phyloP scores from a whole-genome alignment of 2,888 invertebrate genomes.

The Notocelia uddmanniana region DNA sequence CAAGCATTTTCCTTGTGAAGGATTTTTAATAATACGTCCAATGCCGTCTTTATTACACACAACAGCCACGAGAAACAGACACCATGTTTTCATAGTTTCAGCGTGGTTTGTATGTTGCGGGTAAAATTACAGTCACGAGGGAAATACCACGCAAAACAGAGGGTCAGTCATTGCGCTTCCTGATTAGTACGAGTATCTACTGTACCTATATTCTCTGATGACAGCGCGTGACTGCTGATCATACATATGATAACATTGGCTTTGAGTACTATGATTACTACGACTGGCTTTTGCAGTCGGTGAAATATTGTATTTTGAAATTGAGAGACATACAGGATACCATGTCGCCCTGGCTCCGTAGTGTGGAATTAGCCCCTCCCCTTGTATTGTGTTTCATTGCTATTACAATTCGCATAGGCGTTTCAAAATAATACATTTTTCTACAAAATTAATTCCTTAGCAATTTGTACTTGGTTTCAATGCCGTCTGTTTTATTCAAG shows the following conservation, averaged over 20 bases:
- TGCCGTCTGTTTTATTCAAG: too few relatives aligned
- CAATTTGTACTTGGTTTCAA: too few relatives aligned
- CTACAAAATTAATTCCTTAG: too few relatives aligned
- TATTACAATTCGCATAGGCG: neutral
- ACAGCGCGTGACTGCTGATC: neutral
- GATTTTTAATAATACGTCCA: neutral
- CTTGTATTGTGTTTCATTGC: neutral
- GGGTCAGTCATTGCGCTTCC: neutral
- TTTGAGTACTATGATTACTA: neutral
- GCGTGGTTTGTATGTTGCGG: neutral
- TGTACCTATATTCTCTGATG: neutral
- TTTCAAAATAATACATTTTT: neutral
- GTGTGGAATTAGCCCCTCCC: neutral
- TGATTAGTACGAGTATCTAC: conserved; percentile 10
- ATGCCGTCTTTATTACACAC: neutral
- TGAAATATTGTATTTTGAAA: too few relatives aligned
- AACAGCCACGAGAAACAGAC: neutral
- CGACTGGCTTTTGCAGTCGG: too few relatives aligned
- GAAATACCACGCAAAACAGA: conserved; percentile 15
- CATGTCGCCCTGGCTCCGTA: too few relatives aligned
- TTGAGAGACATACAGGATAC: too few relatives aligned
- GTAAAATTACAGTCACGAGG: neutral
- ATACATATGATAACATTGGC: neutral
- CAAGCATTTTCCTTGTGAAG: too few relatives aligned
- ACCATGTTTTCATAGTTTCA: neutral